Evolutionary conservation across 1,140 invertebrate genomes (phyloP), one percentile per base, ranked within the genome.

Genomic region (Drosophila yakuba): DNA sequence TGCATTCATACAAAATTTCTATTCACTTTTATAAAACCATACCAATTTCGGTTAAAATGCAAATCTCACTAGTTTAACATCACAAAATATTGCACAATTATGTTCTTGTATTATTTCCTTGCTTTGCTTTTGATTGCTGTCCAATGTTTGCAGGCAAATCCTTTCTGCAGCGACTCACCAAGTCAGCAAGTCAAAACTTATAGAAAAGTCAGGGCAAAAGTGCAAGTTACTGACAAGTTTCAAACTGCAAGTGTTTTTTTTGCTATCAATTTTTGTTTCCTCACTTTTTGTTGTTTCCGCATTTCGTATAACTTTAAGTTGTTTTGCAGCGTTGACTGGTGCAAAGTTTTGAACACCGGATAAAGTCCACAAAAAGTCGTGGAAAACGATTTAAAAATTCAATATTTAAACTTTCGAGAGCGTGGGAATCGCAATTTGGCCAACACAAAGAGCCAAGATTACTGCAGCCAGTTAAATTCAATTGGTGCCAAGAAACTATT

Each of bases 201-300:
- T 4, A 36, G 32, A 4, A 57, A 59, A 54, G 38, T 47, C 35
- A 36, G 28, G 45, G 41, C 43, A 52, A 61, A 61, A 80, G 67
- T 28, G 67, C 50, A 71, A 71, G 63, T 55, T 64, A 45, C 43
- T 14, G 64, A 76, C 72, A 80, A 81, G 73, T 80, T 80, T 58
- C 32, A 10, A 63, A 63, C 48, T 56, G 32, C 20, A 83, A 71
- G 35, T 69, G 48, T 28, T 64, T 44, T 64, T 74, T 77, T 32
- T 20, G 20, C 36, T 69, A 68, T 68, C 41, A 62, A 59, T 71
- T 57, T 60, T 51, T 41, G 50, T 15, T 15, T 54, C n/a, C 45
- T 38, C n/a, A 17, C 35, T 51, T 45, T 52, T 20, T 20, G 20
- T 57, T 25, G 4, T 15, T 23, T 43, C 11, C 43, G 5, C 11